A percentile compares a stretch with the other conserved stretches of the same genome.
These are phyloP conservation scores for Helicoverpa armigera DNA, from an alignment of 1,140 invertebrate species.

Conservation along the genomic window DNA sequence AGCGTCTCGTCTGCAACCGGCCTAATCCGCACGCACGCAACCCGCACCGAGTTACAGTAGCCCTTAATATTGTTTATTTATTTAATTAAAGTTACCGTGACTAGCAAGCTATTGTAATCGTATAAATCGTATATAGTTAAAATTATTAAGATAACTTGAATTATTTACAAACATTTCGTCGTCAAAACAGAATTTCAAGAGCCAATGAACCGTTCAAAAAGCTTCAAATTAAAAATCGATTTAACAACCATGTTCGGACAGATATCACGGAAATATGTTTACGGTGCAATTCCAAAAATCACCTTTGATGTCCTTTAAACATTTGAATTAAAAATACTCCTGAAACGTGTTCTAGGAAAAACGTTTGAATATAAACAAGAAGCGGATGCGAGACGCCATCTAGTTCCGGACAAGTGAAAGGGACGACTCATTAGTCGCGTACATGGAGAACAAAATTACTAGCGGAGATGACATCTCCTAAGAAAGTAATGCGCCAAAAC, in stretches of 20 bases:
- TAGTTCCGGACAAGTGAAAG: constrained; percentile 55
- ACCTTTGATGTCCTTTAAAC: constrained; percentile 42
- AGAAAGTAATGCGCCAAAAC: no score
- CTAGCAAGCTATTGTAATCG: constrained; percentile 7
- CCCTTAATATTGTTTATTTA: constrained; percentile 67
- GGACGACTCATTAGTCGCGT: constrained; percentile 60
- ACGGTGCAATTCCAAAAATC: background rate
- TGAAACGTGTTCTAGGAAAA: constrained; percentile 59
- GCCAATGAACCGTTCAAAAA: background rate
- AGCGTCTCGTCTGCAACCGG: constrained; percentile 56
- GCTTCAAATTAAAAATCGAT: background rate
- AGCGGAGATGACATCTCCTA: no score
- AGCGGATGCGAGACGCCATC: constrained; percentile 58
- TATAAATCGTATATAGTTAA: constrained; percentile 13
- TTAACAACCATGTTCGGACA: no score
- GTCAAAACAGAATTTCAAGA: background rate
- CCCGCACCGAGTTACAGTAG: constrained; percentile 65
- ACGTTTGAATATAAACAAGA: constrained; percentile 56
- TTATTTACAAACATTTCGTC: background rate
- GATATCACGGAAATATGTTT: background rate
- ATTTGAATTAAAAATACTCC: constrained; percentile 47
- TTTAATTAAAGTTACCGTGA: constrained; percentile 59
- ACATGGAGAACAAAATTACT: background rate
- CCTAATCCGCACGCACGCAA: constrained; percentile 77
- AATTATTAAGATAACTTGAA: constrained; percentile 16